These are phyloP conservation scores for Tenebrosternarchus preto DNA, from an alignment of 2,113 vertebrate genomes.

Conservation along the genomic window DNA sequence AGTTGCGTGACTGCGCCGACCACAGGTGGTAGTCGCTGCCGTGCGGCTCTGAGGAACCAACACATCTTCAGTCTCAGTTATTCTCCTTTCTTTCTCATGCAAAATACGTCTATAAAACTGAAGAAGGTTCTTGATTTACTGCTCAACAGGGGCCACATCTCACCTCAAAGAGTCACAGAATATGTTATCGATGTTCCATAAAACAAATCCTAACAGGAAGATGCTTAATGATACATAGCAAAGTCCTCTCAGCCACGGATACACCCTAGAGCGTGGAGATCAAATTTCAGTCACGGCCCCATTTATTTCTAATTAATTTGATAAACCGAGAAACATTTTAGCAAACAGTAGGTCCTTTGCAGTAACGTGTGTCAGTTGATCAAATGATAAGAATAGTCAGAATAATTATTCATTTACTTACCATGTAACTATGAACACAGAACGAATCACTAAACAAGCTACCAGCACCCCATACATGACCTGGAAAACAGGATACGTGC, in stretches of 20 bases:
- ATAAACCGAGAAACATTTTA: background rate
- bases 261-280: slow-evolving; percentile 78
- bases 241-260: slow-evolving; percentile 90
- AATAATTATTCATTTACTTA: slow-evolving; percentile 68
- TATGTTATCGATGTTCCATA: slow-evolving; percentile 98
- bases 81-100: no score
- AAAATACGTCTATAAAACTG: background rate
- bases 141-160: background rate
- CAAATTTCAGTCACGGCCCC: background rate
- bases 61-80: background rate
- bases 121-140: background rate
- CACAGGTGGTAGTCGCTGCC: slow-evolving; percentile 80
- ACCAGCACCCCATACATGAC: slow-evolving; percentile 95
- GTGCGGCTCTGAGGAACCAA: slow-evolving; percentile 74
- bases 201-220: slow-evolving; percentile 91
- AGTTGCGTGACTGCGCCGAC: slow-evolving; percentile 90
- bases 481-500: slow-evolving; percentile 68
- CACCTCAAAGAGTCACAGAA: slow-evolving; percentile 92
- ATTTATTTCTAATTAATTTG: background rate
- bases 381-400: no score
- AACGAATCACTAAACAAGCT: slow-evolving; percentile 86
- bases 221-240: slow-evolving; percentile 89
- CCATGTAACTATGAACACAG: slow-evolving; percentile 96
- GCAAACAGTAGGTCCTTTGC: no score
- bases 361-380: no score